These are phyloP conservation scores for Eptatretus burgeri DNA, from an alignment of 2,113 vertebrate genomes.

Conservation along the genomic window DNA sequence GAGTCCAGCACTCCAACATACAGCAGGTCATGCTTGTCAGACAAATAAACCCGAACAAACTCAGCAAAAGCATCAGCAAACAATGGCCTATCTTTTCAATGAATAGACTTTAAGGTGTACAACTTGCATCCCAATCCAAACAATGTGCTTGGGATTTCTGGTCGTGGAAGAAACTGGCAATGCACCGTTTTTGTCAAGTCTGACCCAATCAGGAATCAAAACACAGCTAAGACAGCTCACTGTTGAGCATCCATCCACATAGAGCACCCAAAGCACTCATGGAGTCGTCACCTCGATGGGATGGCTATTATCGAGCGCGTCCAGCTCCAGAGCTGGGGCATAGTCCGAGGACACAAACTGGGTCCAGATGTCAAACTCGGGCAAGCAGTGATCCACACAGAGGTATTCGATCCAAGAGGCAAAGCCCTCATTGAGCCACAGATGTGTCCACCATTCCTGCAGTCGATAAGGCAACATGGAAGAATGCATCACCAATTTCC, in stretches of 20 bases:
- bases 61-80: too few species aligned
- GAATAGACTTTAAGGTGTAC: too few species aligned
- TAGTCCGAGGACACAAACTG: slow-evolving; percentile 97
- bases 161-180: too few species aligned
- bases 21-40: too few species aligned
- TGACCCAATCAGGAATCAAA: too few species aligned
- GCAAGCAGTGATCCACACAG: slow-evolving; percentile 92
- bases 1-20: background rate
- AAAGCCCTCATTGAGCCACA: slow-evolving; percentile 96
- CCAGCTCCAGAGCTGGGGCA: slow-evolving; percentile 71
- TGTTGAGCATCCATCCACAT: too few species aligned
- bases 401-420: slow-evolving; percentile 98
- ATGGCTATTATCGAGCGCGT: slow-evolving; percentile 90
- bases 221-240: too few species aligned
- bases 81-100: too few species aligned
- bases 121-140: too few species aligned
- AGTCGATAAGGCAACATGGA: background rate
- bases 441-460: slow-evolving; percentile 97
- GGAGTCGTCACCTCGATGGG: slow-evolving; percentile 49
- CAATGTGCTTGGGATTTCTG: too few species aligned
- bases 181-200: too few species aligned
- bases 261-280: background rate
- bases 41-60: too few species aligned
- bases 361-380: slow-evolving; percentile 96
- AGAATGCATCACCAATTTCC: slow-evolving; percentile 1